Base-by-base conservation (phyloP, 64 coral and sea anemone species). In the Montipora sp. region DNA sequence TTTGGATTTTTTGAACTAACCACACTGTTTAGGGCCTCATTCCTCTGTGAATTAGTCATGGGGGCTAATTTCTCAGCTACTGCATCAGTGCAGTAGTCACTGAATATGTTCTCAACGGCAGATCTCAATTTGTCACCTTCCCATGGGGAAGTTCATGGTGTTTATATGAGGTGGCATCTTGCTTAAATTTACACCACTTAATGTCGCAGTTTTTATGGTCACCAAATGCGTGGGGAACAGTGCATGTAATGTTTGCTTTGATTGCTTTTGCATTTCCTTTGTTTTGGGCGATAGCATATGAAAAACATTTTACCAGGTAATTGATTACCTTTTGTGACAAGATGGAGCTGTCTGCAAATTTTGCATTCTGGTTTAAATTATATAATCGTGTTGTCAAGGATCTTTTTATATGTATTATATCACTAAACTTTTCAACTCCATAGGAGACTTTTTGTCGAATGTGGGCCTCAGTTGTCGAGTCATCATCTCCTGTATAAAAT, bases 401-500 rank as follows among this genome's bases (percentile, higher is more conserved):
- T 59, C 83, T 51, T 80, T 88, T 88, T 1, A 76, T 60, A 69
- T 93, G 75, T 21, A 87, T 55, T 20, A 55, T 87, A 44, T 87
- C 67, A 8, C 65, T 87, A 66, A 66, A 87, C 73, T 87, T 85
- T 49, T 87, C 84, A 53, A 87, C 84, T 3, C 65, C 65, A 66
- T 93, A 93, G 46, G 63, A 66, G 2, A 88, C 84, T 43, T 93
- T 93, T 22, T 88, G 60, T 73, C 51, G 24, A 16, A 88, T 88
- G 18, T 87, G 94, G 8, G 81, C 72, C 19, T 83, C 81, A 8
- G 94, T 95, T n/a, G 94, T 95, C 8, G 94, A 90, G 75, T 95
- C 94, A 75, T 95, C 89, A 87, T 91, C 93, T 81, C 93, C n/a
- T n/a, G n/a, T n/a, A n/a, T n/a, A n/a, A n/a, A n/a, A n/a, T n/a